Evolutionary conservation across 2,888 invertebrate genomes (phyloP).

Genomic region (Amphiduros pacificus): DNA sequence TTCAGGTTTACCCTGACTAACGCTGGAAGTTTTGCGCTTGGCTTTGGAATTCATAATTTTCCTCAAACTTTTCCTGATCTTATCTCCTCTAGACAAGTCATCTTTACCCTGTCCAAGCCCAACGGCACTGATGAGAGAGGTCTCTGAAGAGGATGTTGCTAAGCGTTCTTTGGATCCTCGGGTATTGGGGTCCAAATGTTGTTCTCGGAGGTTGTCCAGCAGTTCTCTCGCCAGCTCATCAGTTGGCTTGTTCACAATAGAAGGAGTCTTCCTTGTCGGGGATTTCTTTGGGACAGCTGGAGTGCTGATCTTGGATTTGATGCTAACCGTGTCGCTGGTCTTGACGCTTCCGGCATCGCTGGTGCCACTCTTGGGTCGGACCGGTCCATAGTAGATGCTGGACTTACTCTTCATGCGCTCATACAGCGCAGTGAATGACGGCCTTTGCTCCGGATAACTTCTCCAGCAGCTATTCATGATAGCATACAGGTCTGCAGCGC

Average conservation of each 20-base stretch:
- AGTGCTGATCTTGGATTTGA: constrained; percentile 7
- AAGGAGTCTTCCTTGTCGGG: not conserved
- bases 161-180: not conserved
- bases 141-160: constrained; percentile 24
- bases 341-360: not conserved
- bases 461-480: constrained; percentile 34
- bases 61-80: constrained; percentile 32
- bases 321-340: not conserved
- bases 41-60: constrained; percentile 26
- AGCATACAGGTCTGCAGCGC: constrained; percentile 27
- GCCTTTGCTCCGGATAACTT: constrained; percentile 24
- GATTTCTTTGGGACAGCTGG: constrained; percentile 2
- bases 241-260: constrained; percentile 1
- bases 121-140: constrained; percentile 15
- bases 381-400: constrained; percentile 30
- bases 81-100: constrained; percentile 27
- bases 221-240: constrained; percentile 9
- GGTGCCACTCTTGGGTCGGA: not conserved
- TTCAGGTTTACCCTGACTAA: no score
- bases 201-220: not conserved
- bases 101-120: constrained; percentile 19
- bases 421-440: constrained; percentile 28
- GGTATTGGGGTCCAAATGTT: not conserved
- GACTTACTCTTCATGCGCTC: constrained; percentile 35
- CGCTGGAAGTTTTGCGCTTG: constrained; percentile 9